Percentiles rank a stretch among this genome's conserved stretches.
phyloP scores from a whole-genome alignment of 1,140 invertebrate genomes.

The Zaprionus tsacasi region DNA sequence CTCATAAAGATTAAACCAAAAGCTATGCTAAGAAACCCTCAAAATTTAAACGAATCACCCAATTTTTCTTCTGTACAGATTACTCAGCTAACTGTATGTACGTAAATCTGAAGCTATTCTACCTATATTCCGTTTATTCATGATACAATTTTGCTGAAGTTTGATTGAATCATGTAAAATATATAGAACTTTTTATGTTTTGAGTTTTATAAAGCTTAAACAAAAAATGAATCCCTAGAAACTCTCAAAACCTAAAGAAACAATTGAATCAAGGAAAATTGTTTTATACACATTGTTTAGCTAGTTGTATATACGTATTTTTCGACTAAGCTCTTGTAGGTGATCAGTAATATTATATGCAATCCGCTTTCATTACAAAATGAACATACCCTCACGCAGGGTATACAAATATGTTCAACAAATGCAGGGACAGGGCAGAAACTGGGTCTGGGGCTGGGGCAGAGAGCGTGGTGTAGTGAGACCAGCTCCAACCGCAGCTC shows the following conservation, averaged over 20 bases:
- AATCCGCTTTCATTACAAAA: background rate
- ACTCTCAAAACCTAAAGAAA: background rate
- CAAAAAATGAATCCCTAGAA: no score
- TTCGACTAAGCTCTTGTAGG: no score
- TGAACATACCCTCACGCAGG: background rate
- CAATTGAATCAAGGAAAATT: no score
- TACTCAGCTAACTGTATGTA: no score
- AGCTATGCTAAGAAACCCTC: no score
- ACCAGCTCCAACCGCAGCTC: slow-evolving; percentile 71
- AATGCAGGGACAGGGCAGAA: background rate
- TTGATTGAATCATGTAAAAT: background rate
- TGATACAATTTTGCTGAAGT: background rate
- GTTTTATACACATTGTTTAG: no score
- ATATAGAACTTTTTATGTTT: background rate
- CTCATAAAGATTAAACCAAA: background rate
- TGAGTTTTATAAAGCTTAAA: background rate
- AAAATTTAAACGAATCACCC: background rate
- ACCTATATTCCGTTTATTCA: no score
- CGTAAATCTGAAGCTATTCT: no score
- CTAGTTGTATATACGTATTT: no score
- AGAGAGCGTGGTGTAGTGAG: background rate
- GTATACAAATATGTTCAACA: slow-evolving; percentile 30
- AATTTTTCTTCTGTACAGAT: no score
- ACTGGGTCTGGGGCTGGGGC: background rate
- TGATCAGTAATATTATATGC: no score